These are phyloP conservation scores for Dicyrtomina minuta DNA, from an alignment of 2,888 invertebrate species.

Conservation along the genomic window DNA sequence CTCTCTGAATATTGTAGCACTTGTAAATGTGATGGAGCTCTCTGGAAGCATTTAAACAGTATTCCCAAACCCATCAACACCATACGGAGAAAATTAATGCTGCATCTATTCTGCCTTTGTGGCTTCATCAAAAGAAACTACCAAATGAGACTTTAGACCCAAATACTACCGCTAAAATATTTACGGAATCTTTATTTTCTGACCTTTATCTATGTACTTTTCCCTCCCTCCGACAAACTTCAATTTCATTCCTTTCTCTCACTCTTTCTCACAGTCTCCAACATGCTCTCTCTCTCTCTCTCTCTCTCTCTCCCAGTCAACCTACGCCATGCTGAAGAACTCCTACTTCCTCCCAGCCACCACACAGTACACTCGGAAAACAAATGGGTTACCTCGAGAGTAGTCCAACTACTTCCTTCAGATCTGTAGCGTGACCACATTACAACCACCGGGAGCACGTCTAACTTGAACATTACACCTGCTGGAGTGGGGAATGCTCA, in stretches of 20 bases:
- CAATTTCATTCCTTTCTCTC: slow-evolving; percentile 29
- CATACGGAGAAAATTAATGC: slow-evolving; percentile 50
- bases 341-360: background rate
- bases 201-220: slow-evolving; percentile 39
- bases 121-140: slow-evolving; percentile 51
- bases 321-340: background rate
- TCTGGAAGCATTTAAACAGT: slow-evolving; percentile 34
- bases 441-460: background rate
- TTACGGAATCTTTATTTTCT: slow-evolving; percentile 45
- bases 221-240: slow-evolving; percentile 26
- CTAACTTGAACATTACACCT: slow-evolving; percentile 10
- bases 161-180: slow-evolving; percentile 47
- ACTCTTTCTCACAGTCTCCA: background rate
- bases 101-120: slow-evolving; percentile 44
- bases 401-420: background rate
- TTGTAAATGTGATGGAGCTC: slow-evolving; percentile 17
- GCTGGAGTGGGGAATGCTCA: slow-evolving; percentile 15
- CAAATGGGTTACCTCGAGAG: background rate
- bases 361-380: background rate
- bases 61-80: slow-evolving; percentile 49
- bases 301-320: background rate
- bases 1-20: slow-evolving; percentile 42
- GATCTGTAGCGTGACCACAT: slow-evolving; percentile 24
- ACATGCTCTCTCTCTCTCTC: too few relatives aligned
- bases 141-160: slow-evolving; percentile 44